Conservation (phyloP, 2,888 invertebrate genomes). For the Pachliopta kotzebuea region DNA sequence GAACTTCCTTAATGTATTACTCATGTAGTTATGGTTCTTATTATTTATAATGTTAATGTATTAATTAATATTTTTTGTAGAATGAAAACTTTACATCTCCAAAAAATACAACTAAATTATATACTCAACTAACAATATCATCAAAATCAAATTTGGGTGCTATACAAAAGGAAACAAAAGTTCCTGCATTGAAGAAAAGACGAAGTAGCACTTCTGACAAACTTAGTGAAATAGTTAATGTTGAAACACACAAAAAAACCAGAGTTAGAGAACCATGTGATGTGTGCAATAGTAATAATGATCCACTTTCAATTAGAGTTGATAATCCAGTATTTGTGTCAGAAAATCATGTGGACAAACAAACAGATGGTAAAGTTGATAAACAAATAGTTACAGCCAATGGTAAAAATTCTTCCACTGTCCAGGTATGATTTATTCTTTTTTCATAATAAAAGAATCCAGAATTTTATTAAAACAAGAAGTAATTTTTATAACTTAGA, state of each 20-base stretch:
- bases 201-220: conserved; percentile 74
- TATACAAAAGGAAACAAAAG: conserved; percentile 61
- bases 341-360: conserved; percentile 66
- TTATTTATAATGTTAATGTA: too few species aligned
- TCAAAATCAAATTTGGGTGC: conserved; percentile 56
- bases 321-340: conserved; percentile 50
- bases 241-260: conserved; percentile 61
- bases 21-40: too few species aligned
- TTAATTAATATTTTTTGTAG: conserved; percentile 37
- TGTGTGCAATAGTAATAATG: conserved; percentile 60
- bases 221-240: conserved; percentile 61
- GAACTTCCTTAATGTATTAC: too few species aligned
- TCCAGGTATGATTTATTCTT: conserved; percentile 47
- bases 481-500: neutral
- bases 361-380: conserved; percentile 56
- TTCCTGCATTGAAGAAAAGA: conserved; percentile 68
- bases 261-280: conserved; percentile 65
- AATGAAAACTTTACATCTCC: conserved; percentile 66
- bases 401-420: conserved; percentile 54
- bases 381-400: conserved; percentile 52
- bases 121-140: conserved; percentile 72
- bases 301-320: conserved; percentile 51
- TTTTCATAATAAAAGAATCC: neutral
- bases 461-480: neutral
- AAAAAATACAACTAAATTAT: conserved; percentile 68